Conservation (phyloP, 2,888 invertebrate species). For the Cosmia trapezina region DNA sequence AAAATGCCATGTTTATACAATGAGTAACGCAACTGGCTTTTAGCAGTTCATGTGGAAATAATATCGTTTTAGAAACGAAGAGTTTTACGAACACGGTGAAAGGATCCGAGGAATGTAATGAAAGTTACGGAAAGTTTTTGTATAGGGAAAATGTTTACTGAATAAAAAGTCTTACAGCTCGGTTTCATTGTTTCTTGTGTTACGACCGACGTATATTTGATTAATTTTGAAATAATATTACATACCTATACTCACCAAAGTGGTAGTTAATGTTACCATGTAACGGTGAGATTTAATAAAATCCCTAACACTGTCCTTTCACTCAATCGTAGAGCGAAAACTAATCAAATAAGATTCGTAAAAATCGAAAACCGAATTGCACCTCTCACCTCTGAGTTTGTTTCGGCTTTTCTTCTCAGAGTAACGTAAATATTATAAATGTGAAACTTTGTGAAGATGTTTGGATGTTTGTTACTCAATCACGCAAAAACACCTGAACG, state of each 20-base stretch:
- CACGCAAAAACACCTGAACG: too few species aligned
- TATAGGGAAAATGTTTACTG: constrained; percentile 9
- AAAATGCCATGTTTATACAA: constrained; percentile 52
- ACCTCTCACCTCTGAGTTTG: too few species aligned
- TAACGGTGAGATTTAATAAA: neutral
- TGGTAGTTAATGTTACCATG: neutral
- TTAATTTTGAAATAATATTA: neutral
- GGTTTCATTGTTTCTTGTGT: neutral
- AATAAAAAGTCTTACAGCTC: constrained; percentile 3
- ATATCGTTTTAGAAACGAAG: constrained; percentile 27
- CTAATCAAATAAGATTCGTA: neutral
- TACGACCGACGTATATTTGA: neutral
- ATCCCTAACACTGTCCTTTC: neutral
- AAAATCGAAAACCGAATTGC: neutral
- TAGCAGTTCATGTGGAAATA: constrained; percentile 40
- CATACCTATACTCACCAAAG: too few species aligned
- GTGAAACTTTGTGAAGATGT: too few species aligned
- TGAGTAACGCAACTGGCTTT: constrained; percentile 44
- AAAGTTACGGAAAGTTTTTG: constrained; percentile 18
- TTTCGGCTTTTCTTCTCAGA: too few species aligned
- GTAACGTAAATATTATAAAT: too few species aligned
- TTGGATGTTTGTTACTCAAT: too few species aligned
- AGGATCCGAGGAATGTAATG: constrained; percentile 4
- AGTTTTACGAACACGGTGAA: constrained; percentile 25
- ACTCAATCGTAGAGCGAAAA: neutral